phyloP scores from a whole-genome alignment of 2,113 vertebrate species.

The Entomyzon cyanotis region DNA sequence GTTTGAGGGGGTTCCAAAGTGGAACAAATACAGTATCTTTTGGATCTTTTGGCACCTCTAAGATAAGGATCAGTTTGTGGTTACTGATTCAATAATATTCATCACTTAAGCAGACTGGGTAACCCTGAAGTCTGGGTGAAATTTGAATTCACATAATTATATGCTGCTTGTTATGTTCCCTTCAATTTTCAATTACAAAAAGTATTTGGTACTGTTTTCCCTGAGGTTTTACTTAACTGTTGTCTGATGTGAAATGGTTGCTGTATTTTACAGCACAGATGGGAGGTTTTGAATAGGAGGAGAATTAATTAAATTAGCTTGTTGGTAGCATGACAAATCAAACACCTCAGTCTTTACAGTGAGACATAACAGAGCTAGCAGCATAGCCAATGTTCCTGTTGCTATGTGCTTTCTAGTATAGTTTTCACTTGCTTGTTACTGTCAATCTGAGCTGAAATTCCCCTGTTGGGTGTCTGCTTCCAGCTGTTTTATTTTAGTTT shows the following conservation, averaged over 20 bases:
- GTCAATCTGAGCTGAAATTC: neutral
- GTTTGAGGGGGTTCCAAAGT: neutral
- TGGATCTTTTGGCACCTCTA: conserved; percentile 18
- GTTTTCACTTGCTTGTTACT: neutral
- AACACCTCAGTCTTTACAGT: neutral
- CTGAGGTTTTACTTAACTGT: neutral
- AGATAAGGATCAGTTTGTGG: neutral
- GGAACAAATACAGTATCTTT: neutral
- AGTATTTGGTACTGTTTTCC: neutral
- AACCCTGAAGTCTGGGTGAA: neutral
- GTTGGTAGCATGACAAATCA: neutral
- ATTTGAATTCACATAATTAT: neutral
- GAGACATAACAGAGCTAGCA: neutral
- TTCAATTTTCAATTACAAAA: neutral
- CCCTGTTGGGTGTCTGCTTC: neutral
- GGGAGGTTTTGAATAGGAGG: neutral
- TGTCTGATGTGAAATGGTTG: neutral
- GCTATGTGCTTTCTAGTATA: neutral
- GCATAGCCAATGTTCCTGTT: neutral
- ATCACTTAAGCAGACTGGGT: neutral
- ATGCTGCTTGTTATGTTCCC: neutral
- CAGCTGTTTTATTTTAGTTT: conserved; percentile 42
- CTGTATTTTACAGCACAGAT: neutral
- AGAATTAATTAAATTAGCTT: neutral
- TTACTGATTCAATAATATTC: neutral